Evolutionary conservation across 2,113 vertebrate species (phyloP), one percentile per base, ranked within the genome.

Genomic region (Saccopteryx leptura): DNA sequence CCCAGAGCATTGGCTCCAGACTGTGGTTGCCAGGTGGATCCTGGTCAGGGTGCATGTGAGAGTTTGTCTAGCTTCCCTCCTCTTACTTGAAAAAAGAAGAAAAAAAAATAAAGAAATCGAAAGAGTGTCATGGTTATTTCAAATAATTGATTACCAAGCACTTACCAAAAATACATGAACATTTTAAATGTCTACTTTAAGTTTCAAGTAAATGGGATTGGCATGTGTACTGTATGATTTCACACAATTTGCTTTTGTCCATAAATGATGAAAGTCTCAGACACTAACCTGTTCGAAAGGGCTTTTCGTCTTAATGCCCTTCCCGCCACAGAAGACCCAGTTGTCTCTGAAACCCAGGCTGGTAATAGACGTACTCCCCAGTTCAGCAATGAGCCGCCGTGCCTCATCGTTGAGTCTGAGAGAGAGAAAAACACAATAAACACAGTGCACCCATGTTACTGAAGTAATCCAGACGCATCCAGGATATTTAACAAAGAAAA

Each of bases 261-360:
- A 1, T 61, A 39, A 80, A 71, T 60, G 24, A 48, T 65, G 48
- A 88, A 54, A 26, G 4, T 19, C 66, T 50, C 50, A 46, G 82
- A 96, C 28, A 97, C 97, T 94, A 95, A 99, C 99, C 99, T 99
- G 99, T 97, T 99, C 99, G 98, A 99, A 99, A 2, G 99, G 99
- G 97, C 99, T 99, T 98, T 99, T 99, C 33, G 99, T 99, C 98
- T 99, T 99, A 97, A 99, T 99, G 92, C 99, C 99, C 98, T 99
- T 99, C 33, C 99, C 99, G 95, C 99, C 99, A 0, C 99, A 99
- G 98, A 99, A 99, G 96, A 99, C 98, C 99, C 99, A 99, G 98
- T 99, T 99, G 97, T 99, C 99, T 96, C 99, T 98, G 89, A 99
- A 99, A 81, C 98, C 98, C 87, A 99, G 89, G 12, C 94, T 99